Evolutionary conservation across 2,888 invertebrate genomes (phyloP).

Genomic region (Cyrtodaria siliqua): DNA sequence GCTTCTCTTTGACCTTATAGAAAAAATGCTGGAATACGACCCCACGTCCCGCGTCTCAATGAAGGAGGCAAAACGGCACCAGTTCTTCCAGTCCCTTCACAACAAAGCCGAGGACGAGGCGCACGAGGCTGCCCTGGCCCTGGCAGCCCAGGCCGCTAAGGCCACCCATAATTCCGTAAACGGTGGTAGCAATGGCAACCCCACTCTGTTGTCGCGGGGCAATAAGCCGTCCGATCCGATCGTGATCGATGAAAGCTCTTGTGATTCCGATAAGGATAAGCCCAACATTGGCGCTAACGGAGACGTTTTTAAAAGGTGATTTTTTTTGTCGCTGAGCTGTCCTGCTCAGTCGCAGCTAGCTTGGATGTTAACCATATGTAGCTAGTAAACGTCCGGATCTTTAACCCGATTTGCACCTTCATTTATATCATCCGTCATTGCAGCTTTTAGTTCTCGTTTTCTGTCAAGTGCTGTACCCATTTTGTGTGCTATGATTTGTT

Average conservation of each 20-base stretch:
- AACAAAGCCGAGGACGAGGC: constrained; percentile 63
- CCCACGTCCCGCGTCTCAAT: constrained; percentile 95
- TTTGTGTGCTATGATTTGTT: no score
- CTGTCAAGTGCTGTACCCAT: no score
- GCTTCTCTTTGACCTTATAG: constrained; percentile 97
- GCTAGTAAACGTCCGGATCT: no score
- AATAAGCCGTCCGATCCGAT: constrained; percentile 47
- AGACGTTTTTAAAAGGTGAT: constrained; percentile 43
- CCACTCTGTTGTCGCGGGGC: constrained; percentile 40
- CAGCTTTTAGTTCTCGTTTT: no score
- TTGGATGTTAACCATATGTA: no score
- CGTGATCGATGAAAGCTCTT: constrained; percentile 62
- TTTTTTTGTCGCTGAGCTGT: not conserved
- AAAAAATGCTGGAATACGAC: constrained; percentile 98
- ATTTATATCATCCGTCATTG: no score
- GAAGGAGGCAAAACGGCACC: constrained; percentile 95
- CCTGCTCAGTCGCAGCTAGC: no score
- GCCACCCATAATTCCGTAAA: constrained; percentile 29
- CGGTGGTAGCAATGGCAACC: constrained; percentile 25
- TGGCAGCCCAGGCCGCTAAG: constrained; percentile 25
- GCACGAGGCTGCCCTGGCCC: constrained; percentile 44
- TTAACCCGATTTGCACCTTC: no score
- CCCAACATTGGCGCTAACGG: constrained; percentile 42
- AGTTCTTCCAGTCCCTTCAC: constrained; percentile 90
- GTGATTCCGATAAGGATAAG: constrained; percentile 48